Percentiles rank a stretch among this genome's conserved stretches.
These are phyloP conservation scores for Falco novaeseelandiae DNA, from an alignment of 2,797 vertebrate genomes.

Conservation along the genomic window DNA sequence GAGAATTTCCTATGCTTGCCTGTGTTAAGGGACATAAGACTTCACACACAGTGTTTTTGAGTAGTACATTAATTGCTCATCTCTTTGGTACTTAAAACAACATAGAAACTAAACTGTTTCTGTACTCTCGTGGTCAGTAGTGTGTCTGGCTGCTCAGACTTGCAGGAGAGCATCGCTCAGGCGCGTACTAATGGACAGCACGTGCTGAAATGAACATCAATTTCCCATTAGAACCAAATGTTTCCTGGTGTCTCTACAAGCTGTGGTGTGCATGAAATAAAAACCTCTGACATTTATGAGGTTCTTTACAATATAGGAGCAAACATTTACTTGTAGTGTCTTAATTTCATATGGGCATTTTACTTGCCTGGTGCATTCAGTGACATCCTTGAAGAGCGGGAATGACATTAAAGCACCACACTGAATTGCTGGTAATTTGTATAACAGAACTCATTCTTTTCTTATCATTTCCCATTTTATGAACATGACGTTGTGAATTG, in stretches of 20 bases:
- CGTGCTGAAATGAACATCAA: background rate
- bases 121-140: background rate
- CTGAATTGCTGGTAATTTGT: conserved; percentile 61
- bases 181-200: background rate
- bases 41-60: background rate
- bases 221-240: conserved; percentile 33
- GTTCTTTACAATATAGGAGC: conserved; percentile 33
- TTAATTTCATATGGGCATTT: conserved; percentile 58
- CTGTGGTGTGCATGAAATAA: conserved; percentile 39
- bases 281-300: conserved; percentile 50
- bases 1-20: background rate
- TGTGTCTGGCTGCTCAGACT: background rate
- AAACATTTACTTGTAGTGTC: conserved; percentile 49
- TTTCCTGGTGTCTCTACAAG: background rate
- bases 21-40: background rate
- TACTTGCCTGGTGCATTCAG: background rate
- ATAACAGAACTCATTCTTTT: conserved; percentile 58
- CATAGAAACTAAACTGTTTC: rapidly evolving
- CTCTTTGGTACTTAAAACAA: background rate
- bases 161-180: background rate
- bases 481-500: conserved; percentile 43
- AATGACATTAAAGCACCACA: conserved; percentile 30
- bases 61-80: background rate
- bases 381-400: conserved; percentile 35
- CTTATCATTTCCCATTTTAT: conserved; percentile 57